Conservation (phyloP, 2,113 vertebrate species). For the Melanerpes formicivorus region DNA sequence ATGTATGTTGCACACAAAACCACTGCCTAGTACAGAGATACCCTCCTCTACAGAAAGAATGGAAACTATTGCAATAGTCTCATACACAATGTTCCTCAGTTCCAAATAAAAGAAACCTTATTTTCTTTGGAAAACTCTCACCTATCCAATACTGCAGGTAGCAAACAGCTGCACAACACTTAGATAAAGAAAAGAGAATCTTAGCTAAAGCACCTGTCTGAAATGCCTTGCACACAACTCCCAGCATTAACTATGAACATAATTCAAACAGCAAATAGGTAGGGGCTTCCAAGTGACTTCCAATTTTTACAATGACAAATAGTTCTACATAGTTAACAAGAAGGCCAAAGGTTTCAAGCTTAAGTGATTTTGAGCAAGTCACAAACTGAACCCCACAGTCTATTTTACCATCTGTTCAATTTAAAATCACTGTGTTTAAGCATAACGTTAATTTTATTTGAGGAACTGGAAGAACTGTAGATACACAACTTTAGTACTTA, state of each 20-base stretch:
- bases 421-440: background rate
- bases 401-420: background rate
- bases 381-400: background rate
- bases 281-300: background rate
- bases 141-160: background rate
- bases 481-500: slow-evolving; percentile 73
- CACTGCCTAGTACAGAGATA: background rate
- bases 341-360: background rate
- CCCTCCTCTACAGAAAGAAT: background rate
- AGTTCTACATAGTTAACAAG: background rate
- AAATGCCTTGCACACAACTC: background rate
- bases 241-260: background rate
- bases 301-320: background rate
- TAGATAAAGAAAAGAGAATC: background rate
- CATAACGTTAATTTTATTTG: background rate
- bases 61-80: background rate
- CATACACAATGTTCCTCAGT: background rate
- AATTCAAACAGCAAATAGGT: background rate
- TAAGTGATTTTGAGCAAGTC: background rate
- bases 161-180: background rate
- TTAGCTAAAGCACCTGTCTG: background rate
- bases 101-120: background rate
- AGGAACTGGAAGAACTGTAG: background rate
- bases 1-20: background rate
- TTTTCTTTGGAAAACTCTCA: background rate